These are phyloP conservation scores for Micropoecilia bifurca DNA, from an alignment of 2,797 vertebrate genomes.

Conservation along the genomic window DNA sequence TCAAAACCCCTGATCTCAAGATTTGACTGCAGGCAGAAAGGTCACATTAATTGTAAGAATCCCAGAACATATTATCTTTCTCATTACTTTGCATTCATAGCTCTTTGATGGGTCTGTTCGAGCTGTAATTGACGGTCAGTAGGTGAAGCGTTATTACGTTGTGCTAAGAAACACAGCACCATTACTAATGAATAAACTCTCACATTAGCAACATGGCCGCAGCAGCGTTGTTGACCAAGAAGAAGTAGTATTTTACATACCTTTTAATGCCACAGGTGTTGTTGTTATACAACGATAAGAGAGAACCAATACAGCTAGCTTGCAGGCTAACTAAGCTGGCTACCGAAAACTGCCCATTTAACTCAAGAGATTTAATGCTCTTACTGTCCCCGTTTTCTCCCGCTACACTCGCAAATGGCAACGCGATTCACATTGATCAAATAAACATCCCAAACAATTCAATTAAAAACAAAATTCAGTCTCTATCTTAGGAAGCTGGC, in stretches of 20 bases:
- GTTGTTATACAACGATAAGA: conserved; percentile 75
- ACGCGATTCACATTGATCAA: background rate
- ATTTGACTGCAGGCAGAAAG: conserved; percentile 8
- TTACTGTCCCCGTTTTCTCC: conserved; percentile 19
- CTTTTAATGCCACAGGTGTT: conserved; percentile 73
- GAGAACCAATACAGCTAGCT: conserved; percentile 63
- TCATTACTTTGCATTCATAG: too few species aligned
- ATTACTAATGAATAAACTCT: conserved; percentile 29
- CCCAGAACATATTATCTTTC: background rate
- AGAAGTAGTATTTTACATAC: conserved; percentile 17
- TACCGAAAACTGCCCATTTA: conserved; percentile 59
- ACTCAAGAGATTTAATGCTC: conserved; percentile 43
- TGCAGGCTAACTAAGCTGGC: conserved; percentile 75
- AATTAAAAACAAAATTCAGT: conserved; percentile 5
- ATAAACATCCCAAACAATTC: conserved; percentile 4
- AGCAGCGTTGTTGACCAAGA: background rate
- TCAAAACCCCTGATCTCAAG: background rate
- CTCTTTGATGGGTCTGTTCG: background rate
- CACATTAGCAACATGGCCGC: conserved; percentile 1
- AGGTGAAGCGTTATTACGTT: conserved; percentile 43
- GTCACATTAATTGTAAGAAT: conserved; percentile 10
- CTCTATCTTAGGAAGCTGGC: conserved; percentile 41
- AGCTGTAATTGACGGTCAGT: conserved; percentile 36
- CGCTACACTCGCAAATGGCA: conserved; percentile 2
- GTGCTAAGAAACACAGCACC: conserved; percentile 24